Conservation (phyloP, 2,113 vertebrate genomes). For the Fulica atra region DNA sequence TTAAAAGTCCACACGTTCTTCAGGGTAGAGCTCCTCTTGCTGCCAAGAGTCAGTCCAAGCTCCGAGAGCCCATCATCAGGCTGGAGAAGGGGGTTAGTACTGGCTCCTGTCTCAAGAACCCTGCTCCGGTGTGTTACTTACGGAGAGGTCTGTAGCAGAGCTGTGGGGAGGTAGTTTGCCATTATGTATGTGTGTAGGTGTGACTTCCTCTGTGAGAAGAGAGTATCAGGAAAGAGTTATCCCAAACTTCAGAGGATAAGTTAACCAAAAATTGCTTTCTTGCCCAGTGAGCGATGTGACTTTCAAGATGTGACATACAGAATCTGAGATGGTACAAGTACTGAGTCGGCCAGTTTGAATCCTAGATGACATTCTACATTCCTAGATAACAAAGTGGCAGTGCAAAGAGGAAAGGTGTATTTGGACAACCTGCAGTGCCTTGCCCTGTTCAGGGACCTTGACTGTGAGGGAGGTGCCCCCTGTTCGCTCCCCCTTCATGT, state of each 20-base stretch:
- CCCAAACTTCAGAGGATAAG: too few species aligned
- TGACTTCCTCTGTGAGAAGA: neutral
- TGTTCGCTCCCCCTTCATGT: neutral
- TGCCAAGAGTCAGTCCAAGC: accelerated
- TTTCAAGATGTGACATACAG: neutral
- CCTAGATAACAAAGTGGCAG: neutral
- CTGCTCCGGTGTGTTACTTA: neutral
- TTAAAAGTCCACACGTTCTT: neutral
- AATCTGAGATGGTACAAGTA: neutral
- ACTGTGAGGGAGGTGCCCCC: neutral
- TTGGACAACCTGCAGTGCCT: neutral
- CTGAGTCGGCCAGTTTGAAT: neutral
- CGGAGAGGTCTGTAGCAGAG: neutral
- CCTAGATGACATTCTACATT: neutral
- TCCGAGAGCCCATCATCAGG: neutral
- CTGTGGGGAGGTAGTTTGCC: neutral
- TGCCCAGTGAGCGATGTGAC: neutral
- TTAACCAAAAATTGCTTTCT: neutral
- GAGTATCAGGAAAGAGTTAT: neutral
- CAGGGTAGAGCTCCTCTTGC: neutral
- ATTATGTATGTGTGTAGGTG: neutral
- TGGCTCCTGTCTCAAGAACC: neutral
- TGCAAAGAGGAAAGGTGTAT: neutral
- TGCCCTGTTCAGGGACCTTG: neutral
- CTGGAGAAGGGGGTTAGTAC: neutral